A percentile compares a stretch with the other conserved stretches of the same genome.
Evolutionary conservation across 1,140 invertebrate species (phyloP).

Genomic region (Hypothenemus hampei): DNA sequence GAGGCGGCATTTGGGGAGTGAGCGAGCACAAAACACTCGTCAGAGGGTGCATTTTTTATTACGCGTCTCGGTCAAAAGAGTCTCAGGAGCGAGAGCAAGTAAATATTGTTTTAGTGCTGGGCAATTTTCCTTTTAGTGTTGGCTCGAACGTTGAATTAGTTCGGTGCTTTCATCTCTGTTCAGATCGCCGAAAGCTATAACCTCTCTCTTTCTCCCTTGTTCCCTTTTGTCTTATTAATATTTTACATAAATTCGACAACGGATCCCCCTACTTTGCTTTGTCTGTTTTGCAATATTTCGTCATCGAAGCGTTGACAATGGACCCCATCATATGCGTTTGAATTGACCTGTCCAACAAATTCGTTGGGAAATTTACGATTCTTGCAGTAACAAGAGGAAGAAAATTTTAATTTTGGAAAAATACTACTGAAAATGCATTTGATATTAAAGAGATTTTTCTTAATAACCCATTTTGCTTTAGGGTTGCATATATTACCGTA

Average conservation of each 20-base stretch:
- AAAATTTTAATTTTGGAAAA: too few relatives aligned
- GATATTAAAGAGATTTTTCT: too few relatives aligned
- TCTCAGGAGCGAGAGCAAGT: conserved; percentile 28
- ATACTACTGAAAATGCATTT: too few relatives aligned
- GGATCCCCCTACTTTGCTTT: too few relatives aligned
- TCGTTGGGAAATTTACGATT: too few relatives aligned
- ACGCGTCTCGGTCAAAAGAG: conserved; percentile 31
- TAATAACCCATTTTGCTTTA: too few relatives aligned
- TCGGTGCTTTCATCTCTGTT: conserved; percentile 17
- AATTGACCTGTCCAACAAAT: too few relatives aligned
- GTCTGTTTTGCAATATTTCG: conserved; percentile 1
- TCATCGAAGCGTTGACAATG: not conserved
- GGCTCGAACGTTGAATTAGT: conserved; percentile 31
- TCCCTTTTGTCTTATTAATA: conserved; percentile 23
- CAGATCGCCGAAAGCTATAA: conserved; percentile 9
- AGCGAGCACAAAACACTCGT: not conserved
- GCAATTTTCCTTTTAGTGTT: conserved; percentile 41
- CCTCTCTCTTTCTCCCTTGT: too few relatives aligned
- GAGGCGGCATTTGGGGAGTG: too few relatives aligned
- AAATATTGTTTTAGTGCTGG: conserved; percentile 43
- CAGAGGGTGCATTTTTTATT: conserved; percentile 42
- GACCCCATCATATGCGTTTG: not conserved
- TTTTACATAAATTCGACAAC: conserved; percentile 19
- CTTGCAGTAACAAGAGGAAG: too few relatives aligned
- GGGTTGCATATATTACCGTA: conserved; percentile 1